Evolutionary conservation across 2,888 invertebrate genomes (phyloP), one percentile per base, ranked within the genome.

Genomic region (Sesia apiformis): DNA sequence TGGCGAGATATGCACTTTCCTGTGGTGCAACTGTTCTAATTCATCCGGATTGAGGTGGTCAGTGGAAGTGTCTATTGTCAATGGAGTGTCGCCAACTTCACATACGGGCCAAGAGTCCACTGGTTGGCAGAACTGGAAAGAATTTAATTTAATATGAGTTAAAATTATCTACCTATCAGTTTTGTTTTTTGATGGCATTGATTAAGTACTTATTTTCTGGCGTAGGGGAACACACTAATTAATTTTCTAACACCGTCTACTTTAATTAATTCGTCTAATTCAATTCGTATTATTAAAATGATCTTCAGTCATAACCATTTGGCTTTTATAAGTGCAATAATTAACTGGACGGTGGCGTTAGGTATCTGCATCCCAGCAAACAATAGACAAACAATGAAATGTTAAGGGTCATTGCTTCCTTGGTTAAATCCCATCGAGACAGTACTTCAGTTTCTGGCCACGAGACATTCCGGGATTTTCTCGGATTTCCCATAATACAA

Each of bases 71-170:
- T 75, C 63, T 3, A 91, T 77, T 0, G 69, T 72, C 3, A 90
- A 75, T 0, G 91, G 82, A 0, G 72, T 69, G 52, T 86, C 79
- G 56, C 72, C 63, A 41, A 64, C 53, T 0, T 63, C 53, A 61
- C 91, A 91, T 53, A 67, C 68, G 8, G 79, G 78, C 82, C 85
- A 84, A 7, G 72, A 69, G 4, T 69, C 74, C 23, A 84, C 67
- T 0, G 89, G 74, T 50, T 80, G 71, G 59, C 92, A 92, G 63
- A 92, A 91, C 92, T 92, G 75, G 53, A 81, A 70, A 50, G 55
- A 56, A 56, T n/a, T n/a, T 49, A n/a, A 49, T n/a, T 5, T n/a
- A 49, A 8, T 49, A 50, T 50, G 4, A 8, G 7, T 49, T 43
- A 1, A n/a, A 43, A 43, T 43, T 43, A 6, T 4, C 4, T 46